Evolutionary conservation across 1,140 invertebrate species (phyloP), one percentile per base, ranked within the genome.

Genomic region (Euschistus heros): DNA sequence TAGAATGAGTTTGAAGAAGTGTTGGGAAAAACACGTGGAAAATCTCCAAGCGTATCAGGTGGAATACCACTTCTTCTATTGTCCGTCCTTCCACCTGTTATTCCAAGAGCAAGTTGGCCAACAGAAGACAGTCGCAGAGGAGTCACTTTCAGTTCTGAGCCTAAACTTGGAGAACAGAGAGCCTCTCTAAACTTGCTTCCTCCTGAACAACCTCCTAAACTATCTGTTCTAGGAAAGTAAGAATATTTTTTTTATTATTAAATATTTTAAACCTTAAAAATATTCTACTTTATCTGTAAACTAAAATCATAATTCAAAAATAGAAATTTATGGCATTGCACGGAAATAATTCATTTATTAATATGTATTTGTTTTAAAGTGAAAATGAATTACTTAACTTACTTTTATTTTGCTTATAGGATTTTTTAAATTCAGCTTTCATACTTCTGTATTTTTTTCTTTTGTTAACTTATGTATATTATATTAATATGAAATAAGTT

Each of bases 71-170:
- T 86, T 71, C 74, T 88, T 17, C 74, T 87, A 62, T 79, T 88
- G 10, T 86, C 84, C 27, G 85, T 87, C 18, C 75, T 87, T 18
- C 85, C 86, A 0, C 84, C 85, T 22, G 85, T 87, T 30, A 87
- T 86, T 63, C 86, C 86, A 0, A 75, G 86, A 63, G 86, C 71
- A 2, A 69, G 69, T 50, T 72, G 69, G 70, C 72, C 72, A 26
- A 71, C 69, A n/a, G 69, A 65, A 37, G 69, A 70, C 33, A 65
- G 62, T 42, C 73, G 75, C 63, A 74, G 76, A 66, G 76, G 75
- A 73, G 76, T 79, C 72, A 75, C 76, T 65, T 79, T 79, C 75
- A 86, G 84, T 73, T 87, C 85, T 17, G 84, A 88, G 70, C 85
- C 86, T 6, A 82, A 84, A 72, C 75, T 84, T 0, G 80, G 82